These are phyloP conservation scores for Micropterix aruncella DNA, from an alignment of 2,888 invertebrate genomes.

Conservation along the genomic window DNA sequence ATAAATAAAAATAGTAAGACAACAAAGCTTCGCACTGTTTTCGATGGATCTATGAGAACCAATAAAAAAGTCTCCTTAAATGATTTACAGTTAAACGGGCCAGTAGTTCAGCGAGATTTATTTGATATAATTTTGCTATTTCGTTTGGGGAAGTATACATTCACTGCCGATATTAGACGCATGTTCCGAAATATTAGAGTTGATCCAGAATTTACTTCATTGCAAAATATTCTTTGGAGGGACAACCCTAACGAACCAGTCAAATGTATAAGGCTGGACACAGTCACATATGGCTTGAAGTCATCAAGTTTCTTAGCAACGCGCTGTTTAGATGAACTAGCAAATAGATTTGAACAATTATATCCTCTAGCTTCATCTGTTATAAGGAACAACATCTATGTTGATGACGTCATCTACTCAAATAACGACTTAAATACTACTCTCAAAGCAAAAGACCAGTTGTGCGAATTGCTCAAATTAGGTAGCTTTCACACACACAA, in stretches of 20 bases:
- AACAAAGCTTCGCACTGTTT: constrained; percentile 2
- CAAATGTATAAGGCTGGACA: constrained; percentile 8
- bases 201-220: constrained; percentile 7
- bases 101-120: constrained; percentile 7
- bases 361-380: no score
- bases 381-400: not conserved
- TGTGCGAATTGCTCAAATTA: no score
- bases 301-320: no score
- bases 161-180: constrained; percentile 10
- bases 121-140: constrained; percentile 11
- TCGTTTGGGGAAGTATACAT: constrained; percentile 6
- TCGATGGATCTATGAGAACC: no score
- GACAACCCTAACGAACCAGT: constrained; percentile 6
- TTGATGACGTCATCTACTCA: not conserved
- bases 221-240: constrained; percentile 11
- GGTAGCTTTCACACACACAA: no score
- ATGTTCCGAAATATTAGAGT: constrained; percentile 11
- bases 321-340: not conserved
- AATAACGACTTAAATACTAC: not conserved
- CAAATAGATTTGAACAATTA: not conserved
- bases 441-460: not conserved
- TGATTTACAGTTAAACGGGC: constrained; percentile 9
- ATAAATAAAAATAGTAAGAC: constrained; percentile 8
- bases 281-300: constrained; percentile 10
- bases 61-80: constrained; percentile 9